Conservation (phyloP, 2,113 vertebrate species). For the Calypte anna region DNA sequence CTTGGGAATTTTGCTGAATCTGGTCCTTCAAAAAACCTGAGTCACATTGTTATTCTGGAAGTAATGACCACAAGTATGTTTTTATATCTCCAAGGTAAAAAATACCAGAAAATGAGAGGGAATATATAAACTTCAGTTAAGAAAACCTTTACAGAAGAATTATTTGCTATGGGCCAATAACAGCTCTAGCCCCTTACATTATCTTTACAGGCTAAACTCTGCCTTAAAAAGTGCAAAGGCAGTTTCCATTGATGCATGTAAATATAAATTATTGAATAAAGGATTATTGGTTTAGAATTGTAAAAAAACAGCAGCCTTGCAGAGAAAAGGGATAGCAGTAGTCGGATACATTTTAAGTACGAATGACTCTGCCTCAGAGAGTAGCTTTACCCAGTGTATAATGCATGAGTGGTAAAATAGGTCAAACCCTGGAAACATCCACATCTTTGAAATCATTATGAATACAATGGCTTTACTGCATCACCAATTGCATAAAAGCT, state of each 20-base stretch:
- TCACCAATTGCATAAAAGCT: conserved; percentile 69
- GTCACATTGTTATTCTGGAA: neutral
- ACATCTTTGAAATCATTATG: conserved; percentile 74
- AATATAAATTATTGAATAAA: conserved; percentile 37
- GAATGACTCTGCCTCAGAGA: conserved; percentile 59
- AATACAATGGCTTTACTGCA: conserved; percentile 70
- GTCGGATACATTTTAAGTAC: conserved; percentile 46
- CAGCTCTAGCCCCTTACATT: neutral
- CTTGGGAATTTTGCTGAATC: neutral
- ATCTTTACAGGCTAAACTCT: neutral
- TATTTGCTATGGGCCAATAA: neutral
- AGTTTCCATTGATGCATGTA: conserved; percentile 13
- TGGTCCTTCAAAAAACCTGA: neutral
- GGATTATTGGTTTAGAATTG: conserved; percentile 44
- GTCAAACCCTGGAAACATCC: conserved; percentile 67
- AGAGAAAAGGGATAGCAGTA: conserved; percentile 41
- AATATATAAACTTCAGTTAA: neutral
- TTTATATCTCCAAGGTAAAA: neutral
- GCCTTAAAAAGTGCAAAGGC: neutral
- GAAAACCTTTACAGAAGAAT: neutral
- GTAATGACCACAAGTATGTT: neutral
- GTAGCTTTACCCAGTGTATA: conserved; percentile 61
- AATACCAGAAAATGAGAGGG: neutral
- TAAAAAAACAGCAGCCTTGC: conserved; percentile 59
- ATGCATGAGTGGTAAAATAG: conserved; percentile 71